Evolutionary conservation across 2,113 vertebrate genomes (phyloP), one percentile per base, ranked within the genome.

Genomic region (Sylvia atricapilla): DNA sequence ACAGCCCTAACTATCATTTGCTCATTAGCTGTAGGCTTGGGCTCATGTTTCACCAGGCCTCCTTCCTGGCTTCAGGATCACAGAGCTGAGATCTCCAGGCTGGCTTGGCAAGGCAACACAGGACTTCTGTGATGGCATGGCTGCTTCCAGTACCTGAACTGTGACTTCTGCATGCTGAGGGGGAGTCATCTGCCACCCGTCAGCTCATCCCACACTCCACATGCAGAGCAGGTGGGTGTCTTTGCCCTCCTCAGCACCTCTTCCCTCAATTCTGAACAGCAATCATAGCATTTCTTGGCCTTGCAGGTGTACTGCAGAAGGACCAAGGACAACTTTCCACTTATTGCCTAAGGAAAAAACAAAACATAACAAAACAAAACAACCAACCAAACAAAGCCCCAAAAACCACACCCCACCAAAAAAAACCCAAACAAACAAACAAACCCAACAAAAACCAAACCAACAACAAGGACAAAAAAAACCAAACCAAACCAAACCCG

Each of bases 321-420:
- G 20, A 70, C 27, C 59, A 67, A 77, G 30, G 39, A 56, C 16
- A 84, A 53, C 7, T 5, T 80, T 69, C 37, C 46, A 52, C 19
- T 76, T 27, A 47, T 0, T 3, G 2, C 0, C 0, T 43, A 43
- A 33, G 13, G 15, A 13, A 60, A 76, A 41, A 41, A 55, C n/a
- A 28, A 30, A 7, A 37, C 37, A 37, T n/a, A n/a, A n/a, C n/a
- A 37, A 37, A 37, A 37, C 37, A 37, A 37, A 37, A 37, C n/a
- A 37, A 37, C 37, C 37, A 37, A 37, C 8, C 37, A 37, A 37
- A 37, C 37, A 37, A 37, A 37, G 10, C 37, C 37, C 37, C 37
- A 37, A 37, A 37, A 37, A 37, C 37, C 37, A 8, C 8, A 37
- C 37, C 8, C 37, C 37, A 37, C 37, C 37, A 37, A 8, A 30